Percentiles rank a stretch among this genome's conserved stretches.
These are phyloP conservation scores for Calyptomena viridis DNA, from an alignment of 2,113 vertebrate species.

Conservation along the genomic window DNA sequence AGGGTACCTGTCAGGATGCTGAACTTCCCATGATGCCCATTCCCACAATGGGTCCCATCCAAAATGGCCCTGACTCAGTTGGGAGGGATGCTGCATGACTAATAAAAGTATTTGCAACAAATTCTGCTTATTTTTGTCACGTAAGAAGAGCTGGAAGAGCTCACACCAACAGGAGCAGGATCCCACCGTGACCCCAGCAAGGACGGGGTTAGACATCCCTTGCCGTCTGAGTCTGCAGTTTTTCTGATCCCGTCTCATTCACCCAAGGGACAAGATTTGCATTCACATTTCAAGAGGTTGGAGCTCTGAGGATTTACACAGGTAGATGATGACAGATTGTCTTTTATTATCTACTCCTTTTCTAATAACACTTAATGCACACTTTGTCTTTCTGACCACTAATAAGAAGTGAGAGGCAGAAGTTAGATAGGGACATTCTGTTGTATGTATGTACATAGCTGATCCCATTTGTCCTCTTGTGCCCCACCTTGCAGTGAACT, in stretches of 20 bases:
- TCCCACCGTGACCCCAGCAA: background rate
- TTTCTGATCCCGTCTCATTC: background rate
- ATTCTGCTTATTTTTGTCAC: background rate
- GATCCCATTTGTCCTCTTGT: background rate
- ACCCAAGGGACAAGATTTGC: background rate
- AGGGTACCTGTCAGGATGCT: background rate
- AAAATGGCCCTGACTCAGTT: background rate
- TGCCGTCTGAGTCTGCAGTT: background rate
- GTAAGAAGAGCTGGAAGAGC: background rate
- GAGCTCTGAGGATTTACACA: background rate
- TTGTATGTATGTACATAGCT: background rate
- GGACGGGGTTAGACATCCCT: background rate
- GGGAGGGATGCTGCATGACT: background rate
- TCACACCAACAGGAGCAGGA: rapidly evolving
- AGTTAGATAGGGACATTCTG: background rate
- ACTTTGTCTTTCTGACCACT: background rate
- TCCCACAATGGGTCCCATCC: rapidly evolving
- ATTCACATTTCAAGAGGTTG: background rate
- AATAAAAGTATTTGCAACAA: background rate
- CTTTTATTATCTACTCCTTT: background rate
- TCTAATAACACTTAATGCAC: background rate
- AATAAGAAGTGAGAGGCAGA: background rate
- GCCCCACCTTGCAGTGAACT: background rate
- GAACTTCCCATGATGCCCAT: background rate
- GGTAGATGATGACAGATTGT: background rate